A percentile compares a stretch with the other conserved stretches of the same genome.
phyloP scores from a whole-genome alignment of 2,888 invertebrate species.

The Ecdyonurus torrentis region DNA sequence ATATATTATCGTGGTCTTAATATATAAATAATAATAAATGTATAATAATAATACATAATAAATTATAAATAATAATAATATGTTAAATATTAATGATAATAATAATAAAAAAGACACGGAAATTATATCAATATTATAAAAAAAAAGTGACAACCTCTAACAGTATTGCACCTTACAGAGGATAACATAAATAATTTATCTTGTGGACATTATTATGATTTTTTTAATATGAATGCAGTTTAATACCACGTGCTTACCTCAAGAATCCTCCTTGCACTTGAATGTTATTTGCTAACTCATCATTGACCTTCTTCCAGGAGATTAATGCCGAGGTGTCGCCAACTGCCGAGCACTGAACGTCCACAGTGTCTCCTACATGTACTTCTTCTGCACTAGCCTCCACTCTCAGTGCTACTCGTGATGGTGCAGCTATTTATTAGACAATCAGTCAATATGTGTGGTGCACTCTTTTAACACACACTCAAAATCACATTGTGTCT shows the following conservation, averaged over 20 bases:
- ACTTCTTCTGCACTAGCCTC: conserved; percentile 30
- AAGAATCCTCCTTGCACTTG: conserved; percentile 37
- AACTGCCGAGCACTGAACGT: conserved; percentile 43
- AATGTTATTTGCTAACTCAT: conserved; percentile 38
- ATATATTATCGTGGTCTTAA: no score
- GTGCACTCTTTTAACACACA: no score
- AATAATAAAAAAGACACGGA: no score
- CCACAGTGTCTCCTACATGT: conserved; percentile 40
- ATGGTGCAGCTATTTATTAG: neutral
- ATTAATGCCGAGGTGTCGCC: conserved; percentile 33
- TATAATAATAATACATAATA: no score
- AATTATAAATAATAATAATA: no score
- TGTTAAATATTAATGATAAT: no score
- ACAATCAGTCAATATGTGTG: no score
- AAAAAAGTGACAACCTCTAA: neutral
- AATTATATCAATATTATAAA: no score
- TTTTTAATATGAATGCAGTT: neutral
- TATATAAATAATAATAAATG: no score
- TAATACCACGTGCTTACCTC: conserved; percentile 16
- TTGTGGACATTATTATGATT: neutral
- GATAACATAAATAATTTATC: neutral
- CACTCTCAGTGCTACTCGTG: conserved; percentile 21
- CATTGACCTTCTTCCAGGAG: conserved; percentile 41
- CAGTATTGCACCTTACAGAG: neutral
- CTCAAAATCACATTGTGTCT: no score